These are phyloP conservation scores for Sciurus carolinensis DNA, from an alignment of 2,797 vertebrate species.

Conservation along the genomic window DNA sequence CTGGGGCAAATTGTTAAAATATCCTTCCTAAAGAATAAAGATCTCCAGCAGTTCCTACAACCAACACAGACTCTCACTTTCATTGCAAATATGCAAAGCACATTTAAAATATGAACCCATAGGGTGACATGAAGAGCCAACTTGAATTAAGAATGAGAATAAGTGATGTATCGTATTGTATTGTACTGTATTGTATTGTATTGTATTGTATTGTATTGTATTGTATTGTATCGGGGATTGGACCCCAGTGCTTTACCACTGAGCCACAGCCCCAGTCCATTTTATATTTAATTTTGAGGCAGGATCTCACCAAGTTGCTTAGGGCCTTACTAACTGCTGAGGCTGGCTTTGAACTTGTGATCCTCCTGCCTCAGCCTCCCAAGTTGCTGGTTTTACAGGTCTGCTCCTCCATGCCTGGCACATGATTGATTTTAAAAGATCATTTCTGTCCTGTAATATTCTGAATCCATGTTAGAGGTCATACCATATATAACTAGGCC, in stretches of 20 bases:
- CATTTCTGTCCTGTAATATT: conserved; percentile 15
- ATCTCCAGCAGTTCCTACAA: conserved; percentile 1
- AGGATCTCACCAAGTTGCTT: too few species aligned
- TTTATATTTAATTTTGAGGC: too few species aligned
- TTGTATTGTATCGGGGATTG: too few species aligned
- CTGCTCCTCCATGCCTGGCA: too few species aligned
- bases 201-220: too few species aligned
- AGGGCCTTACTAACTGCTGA: too few species aligned
- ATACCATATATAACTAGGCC: neutral
- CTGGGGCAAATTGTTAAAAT: conserved; percentile 43
- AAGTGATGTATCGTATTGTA: neutral
- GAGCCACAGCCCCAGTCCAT: too few species aligned
- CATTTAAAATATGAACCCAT: conserved; percentile 46
- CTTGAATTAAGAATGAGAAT: conserved; percentile 43
- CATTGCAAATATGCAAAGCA: conserved; percentile 21
- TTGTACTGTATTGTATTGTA: too few species aligned
- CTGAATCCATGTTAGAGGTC: conserved; percentile 20
- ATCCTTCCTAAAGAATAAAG: conserved; percentile 2
- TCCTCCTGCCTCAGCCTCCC: too few species aligned
- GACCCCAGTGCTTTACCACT: too few species aligned
- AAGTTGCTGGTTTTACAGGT: too few species aligned
- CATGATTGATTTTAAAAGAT: neutral
- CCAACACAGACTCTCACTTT: neutral
- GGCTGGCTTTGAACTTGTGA: too few species aligned
- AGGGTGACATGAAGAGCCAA: neutral